phyloP scores from a whole-genome alignment of 1,140 invertebrate species.

The Diabrotica virgifera region DNA sequence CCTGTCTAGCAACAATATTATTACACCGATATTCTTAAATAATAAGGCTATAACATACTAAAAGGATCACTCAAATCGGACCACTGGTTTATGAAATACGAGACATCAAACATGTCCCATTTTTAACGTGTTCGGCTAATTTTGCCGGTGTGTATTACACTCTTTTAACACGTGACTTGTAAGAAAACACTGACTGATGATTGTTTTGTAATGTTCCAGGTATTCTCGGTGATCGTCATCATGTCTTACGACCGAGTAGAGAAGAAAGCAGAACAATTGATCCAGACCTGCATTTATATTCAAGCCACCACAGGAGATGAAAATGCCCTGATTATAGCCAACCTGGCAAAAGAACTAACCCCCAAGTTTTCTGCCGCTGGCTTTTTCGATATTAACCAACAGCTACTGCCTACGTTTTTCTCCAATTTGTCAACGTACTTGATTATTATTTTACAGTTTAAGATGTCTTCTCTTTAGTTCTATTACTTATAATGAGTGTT shows the following conservation, averaged over 20 bases:
- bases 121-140: too few species aligned
- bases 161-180: too few species aligned
- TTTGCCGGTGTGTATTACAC: too few species aligned
- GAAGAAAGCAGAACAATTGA: neutral
- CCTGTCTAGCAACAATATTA: too few species aligned
- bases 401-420: slow-evolving; percentile 3
- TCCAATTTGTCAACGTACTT: slow-evolving; percentile 4
- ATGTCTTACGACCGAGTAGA: slow-evolving; percentile 9
- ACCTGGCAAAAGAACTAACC: neutral
- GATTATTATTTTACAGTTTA: slow-evolving; percentile 12
- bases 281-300: slow-evolving; percentile 5
- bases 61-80: too few species aligned
- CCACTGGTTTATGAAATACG: too few species aligned
- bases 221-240: neutral
- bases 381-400: slow-evolving; percentile 4
- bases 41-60: too few species aligned
- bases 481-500: too few species aligned
- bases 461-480: neutral
- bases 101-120: too few species aligned
- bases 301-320: slow-evolving; percentile 4
- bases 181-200: too few species aligned
- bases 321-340: too few species aligned
- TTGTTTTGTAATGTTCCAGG: slow-evolving; percentile 1
- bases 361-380: slow-evolving; percentile 6
- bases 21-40: too few species aligned